phyloP scores from a whole-genome alignment of 2,113 vertebrate genomes.

The Paratilapia polleni region DNA sequence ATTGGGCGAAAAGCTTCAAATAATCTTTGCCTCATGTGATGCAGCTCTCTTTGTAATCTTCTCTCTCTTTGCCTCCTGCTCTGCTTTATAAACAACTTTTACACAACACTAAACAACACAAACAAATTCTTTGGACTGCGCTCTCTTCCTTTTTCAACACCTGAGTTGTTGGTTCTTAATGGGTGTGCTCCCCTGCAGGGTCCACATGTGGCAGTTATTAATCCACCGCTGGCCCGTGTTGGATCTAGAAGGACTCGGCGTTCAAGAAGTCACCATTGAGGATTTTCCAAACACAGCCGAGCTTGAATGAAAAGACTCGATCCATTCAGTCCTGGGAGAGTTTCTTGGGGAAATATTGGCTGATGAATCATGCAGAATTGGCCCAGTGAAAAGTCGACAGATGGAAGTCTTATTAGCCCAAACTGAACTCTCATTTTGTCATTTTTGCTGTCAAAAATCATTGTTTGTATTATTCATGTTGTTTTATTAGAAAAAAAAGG shows the following conservation, averaged over 20 bases:
- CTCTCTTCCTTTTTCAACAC: slow-evolving; percentile 32
- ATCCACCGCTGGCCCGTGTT: slow-evolving; percentile 8
- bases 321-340: not conserved
- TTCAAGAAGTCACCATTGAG: not conserved
- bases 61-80: not conserved
- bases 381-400: not conserved
- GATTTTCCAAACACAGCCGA: slow-evolving; percentile 7
- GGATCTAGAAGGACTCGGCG: slow-evolving; percentile 15
- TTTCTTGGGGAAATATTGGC: slow-evolving; percentile 1
- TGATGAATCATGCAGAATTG: not conserved
- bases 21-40: slow-evolving; percentile 52
- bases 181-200: not conserved
- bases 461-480: not conserved
- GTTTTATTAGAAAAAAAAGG: not conserved
- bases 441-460: not conserved
- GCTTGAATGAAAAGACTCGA: not conserved
- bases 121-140: slow-evolving; percentile 1
- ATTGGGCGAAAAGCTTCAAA: slow-evolving; percentile 15
- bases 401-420: not conserved
- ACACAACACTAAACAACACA: slow-evolving; percentile 3
- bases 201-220: slow-evolving; percentile 34
- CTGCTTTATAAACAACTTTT: slow-evolving; percentile 28
- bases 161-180: slow-evolving; percentile 20
- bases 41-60: not conserved
- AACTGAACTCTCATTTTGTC: not conserved